Evolutionary conservation across 1,140 invertebrate genomes (phyloP).

Genomic region (Sipha flava): DNA sequence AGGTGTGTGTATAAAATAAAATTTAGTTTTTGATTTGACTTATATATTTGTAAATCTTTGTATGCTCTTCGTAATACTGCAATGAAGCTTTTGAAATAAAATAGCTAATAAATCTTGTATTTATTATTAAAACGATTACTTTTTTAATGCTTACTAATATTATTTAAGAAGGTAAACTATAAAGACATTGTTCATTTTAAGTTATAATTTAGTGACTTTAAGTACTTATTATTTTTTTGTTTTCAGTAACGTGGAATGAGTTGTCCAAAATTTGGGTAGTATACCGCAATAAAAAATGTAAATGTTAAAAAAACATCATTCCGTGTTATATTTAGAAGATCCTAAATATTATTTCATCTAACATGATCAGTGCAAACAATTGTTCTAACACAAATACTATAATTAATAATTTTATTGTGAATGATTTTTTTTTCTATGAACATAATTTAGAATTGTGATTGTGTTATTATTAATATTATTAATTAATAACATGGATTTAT

Average conservation of each 20-base stretch:
- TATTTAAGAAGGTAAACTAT: background rate
- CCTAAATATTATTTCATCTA: background rate
- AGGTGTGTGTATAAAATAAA: background rate
- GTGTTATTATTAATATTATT: background rate
- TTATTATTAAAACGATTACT: background rate
- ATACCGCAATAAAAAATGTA: background rate
- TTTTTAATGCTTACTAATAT: background rate
- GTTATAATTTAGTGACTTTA: background rate
- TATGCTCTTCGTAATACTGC: background rate
- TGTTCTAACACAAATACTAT: conserved; percentile 1
- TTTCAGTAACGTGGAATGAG: conserved; percentile 32
- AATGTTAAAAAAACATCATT: conserved; percentile 3
- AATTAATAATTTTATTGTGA: background rate
- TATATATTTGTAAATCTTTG: no score
- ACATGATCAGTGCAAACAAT: background rate
- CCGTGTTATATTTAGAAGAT: conserved; percentile 25
- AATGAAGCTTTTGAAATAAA: background rate
- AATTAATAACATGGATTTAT: background rate
- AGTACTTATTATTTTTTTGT: conserved; percentile 26
- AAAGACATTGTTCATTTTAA: background rate
- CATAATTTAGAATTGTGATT: background rate
- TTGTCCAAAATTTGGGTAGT: conserved; percentile 18
- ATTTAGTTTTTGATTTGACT: no score
- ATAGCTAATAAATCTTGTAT: background rate
- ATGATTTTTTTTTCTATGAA: background rate